A percentile compares a stretch with the other conserved stretches of the same genome.
These are phyloP conservation scores for Sebastes elongatus DNA, from an alignment of 2,797 vertebrate species.

Conservation along the genomic window DNA sequence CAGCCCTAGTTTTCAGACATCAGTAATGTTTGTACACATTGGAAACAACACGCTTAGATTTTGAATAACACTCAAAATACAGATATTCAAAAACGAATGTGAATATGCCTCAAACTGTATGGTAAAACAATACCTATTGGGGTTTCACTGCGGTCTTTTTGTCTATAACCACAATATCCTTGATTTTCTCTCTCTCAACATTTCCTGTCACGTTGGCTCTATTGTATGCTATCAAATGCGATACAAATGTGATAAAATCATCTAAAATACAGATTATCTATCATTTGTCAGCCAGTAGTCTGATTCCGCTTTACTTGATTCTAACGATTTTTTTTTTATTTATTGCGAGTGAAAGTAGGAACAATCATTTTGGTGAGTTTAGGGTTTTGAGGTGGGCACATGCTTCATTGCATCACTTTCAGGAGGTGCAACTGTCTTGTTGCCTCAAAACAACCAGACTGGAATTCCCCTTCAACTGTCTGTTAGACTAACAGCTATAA, in stretches of 20 bases:
- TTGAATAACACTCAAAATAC: neutral
- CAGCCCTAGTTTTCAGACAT: neutral
- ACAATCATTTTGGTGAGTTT: neutral
- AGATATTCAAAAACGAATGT: neutral
- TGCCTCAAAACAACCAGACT: constrained; percentile 1
- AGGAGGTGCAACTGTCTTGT: neutral
- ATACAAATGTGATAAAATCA: neutral
- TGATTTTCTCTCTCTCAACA: neutral
- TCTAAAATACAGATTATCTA: neutral
- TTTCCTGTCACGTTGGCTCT: neutral
- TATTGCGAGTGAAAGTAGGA: neutral
- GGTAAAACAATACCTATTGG: neutral
- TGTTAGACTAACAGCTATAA: neutral
- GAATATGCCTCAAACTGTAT: neutral
- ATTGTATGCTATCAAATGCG: neutral
- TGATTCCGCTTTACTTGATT: neutral
- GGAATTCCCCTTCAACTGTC: constrained; percentile 46
- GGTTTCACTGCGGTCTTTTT: neutral
- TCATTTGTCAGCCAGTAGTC: neutral
- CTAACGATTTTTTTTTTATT: neutral
- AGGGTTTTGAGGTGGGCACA: neutral
- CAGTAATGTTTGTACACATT: neutral
- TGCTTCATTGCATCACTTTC: neutral
- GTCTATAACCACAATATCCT: neutral
- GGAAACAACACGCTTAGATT: neutral